phyloP scores from a whole-genome alignment of 2,113 vertebrate species.

The Myrmophylax atrothorax region DNA sequence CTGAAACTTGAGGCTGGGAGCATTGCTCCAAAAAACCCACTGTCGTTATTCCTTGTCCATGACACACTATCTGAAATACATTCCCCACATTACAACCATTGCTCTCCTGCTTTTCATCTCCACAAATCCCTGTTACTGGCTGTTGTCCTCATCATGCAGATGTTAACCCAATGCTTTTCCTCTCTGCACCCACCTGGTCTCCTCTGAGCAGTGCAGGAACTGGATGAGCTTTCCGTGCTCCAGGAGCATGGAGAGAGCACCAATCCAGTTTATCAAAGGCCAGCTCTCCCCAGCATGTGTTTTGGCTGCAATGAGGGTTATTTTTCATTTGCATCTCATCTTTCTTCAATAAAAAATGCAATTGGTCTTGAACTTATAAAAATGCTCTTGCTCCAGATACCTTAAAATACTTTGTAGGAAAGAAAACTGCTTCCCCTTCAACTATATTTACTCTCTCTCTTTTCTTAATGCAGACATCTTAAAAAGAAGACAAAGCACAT shows the following conservation, averaged over 20 bases:
- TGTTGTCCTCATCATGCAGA: neutral
- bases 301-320: neutral
- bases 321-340: neutral
- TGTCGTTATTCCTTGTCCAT: neutral
- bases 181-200: fast-evolving
- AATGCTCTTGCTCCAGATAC: neutral
- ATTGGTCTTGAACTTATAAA: neutral
- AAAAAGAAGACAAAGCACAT: neutral
- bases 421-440: neutral
- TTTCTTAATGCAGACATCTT: neutral
- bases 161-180: neutral
- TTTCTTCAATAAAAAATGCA: neutral
- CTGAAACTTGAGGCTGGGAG: neutral
- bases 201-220: neutral
- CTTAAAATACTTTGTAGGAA: neutral
- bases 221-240: neutral
- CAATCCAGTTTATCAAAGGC: neutral
- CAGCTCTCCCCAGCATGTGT: neutral
- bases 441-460: neutral
- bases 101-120: neutral
- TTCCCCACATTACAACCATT: neutral
- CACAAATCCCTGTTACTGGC: neutral
- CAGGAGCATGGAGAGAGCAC: neutral
- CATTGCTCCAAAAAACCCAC: neutral
- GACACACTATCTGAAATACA: fast-evolving